Percentiles rank a stretch among this genome's conserved stretches.
These are phyloP conservation scores for Corydoras maculifer DNA, from an alignment of 2,113 vertebrate species.

Conservation along the genomic window DNA sequence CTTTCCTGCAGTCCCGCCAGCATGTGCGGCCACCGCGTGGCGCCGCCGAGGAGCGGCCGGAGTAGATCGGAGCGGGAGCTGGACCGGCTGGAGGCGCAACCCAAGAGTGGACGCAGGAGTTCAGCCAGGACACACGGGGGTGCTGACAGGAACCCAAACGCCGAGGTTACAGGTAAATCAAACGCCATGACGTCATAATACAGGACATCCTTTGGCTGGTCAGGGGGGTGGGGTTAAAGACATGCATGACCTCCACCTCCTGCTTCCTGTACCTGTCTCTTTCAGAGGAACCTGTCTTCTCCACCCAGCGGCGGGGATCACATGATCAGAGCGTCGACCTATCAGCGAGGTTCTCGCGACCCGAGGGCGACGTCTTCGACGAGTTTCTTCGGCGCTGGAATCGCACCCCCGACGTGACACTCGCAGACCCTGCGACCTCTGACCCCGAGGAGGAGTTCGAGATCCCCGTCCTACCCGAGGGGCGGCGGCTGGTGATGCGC, in stretches of 20 bases:
- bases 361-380: slow-evolving; percentile 85
- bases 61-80: slow-evolving; percentile 28
- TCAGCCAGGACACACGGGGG: slow-evolving; percentile 42
- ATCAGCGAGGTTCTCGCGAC: slow-evolving; percentile 82
- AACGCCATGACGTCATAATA: not conserved
- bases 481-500: slow-evolving; percentile 76
- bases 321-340: slow-evolving; percentile 71
- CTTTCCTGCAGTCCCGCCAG: slow-evolving; percentile 53
- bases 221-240: too few species aligned
- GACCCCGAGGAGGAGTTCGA: slow-evolving; percentile 72
- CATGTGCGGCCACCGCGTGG: slow-evolving; percentile 40
- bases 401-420: slow-evolving; percentile 30
- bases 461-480: slow-evolving; percentile 85
- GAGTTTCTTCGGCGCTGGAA: slow-evolving; percentile 83
- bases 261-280: not conserved
- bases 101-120: slow-evolving; percentile 75
- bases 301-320: slow-evolving; percentile 43
- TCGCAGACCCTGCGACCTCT: slow-evolving; percentile 36
- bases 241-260: too few species aligned
- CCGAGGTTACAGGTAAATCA: not conserved
- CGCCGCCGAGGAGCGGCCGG: slow-evolving; percentile 30
- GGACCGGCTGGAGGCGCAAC: slow-evolving; percentile 54
- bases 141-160: not conserved
- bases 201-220: too few species aligned
- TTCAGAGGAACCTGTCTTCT: slow-evolving; percentile 11